These are phyloP conservation scores for Lindbergichthys nudifrons DNA, from an alignment of 2,797 vertebrate genomes.

Conservation along the genomic window DNA sequence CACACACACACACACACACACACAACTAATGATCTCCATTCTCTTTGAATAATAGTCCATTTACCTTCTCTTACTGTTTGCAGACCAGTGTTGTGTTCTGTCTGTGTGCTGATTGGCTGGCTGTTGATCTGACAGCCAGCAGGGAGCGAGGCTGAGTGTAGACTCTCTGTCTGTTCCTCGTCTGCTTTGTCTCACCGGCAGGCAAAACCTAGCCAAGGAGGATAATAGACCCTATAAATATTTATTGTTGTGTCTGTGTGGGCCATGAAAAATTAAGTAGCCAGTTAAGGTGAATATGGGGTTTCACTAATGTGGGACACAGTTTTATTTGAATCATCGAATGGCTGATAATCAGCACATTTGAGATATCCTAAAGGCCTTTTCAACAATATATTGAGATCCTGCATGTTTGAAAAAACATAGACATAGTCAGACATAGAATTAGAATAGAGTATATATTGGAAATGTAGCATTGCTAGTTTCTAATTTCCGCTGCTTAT, in stretches of 20 bases:
- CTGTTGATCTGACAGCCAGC: too few species aligned
- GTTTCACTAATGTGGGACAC: not conserved
- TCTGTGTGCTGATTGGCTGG: too few species aligned
- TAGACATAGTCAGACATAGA: conserved; percentile 6
- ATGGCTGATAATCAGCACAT: not conserved
- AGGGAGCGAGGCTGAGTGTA: too few species aligned
- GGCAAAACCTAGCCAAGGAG: too few species aligned
- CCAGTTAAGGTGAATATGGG: not conserved
- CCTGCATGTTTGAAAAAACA: not conserved
- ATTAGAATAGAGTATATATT: conserved; percentile 13
- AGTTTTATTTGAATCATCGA: not conserved
- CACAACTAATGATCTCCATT: not conserved
- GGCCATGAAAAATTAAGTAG: too few species aligned
- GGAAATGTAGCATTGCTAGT: conserved; percentile 17
- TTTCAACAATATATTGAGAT: not conserved
- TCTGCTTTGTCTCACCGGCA: too few species aligned
- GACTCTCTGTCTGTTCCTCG: too few species aligned
- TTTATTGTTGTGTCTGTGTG: too few species aligned
- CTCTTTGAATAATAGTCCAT: not conserved
- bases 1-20: not conserved
- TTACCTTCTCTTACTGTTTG: conserved; percentile 1
- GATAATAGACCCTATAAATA: too few species aligned
- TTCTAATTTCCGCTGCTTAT: conserved; percentile 15
- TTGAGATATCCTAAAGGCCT: not conserved
- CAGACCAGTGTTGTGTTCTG: too few species aligned